Conservation (phyloP, 2,888 invertebrate genomes). For the Tachina grossa region DNA sequence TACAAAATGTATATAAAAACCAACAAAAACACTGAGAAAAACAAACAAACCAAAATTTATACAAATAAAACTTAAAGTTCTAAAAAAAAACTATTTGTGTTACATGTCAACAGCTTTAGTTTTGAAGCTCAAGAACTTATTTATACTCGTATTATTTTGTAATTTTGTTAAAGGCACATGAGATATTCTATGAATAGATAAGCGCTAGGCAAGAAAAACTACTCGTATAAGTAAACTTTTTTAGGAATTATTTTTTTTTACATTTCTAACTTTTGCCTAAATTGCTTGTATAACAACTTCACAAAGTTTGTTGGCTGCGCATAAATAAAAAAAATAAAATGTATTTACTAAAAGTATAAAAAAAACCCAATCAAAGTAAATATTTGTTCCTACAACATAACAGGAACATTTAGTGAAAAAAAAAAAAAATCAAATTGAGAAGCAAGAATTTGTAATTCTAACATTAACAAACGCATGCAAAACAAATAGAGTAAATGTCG, state of each 20-base stretch:
- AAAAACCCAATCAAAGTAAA: slow-evolving; percentile 33
- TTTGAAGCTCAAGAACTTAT: no score
- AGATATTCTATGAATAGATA: no score
- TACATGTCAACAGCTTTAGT: no score
- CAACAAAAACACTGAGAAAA: not conserved
- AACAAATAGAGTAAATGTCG: slow-evolving; percentile 13
- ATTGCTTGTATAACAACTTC: not conserved
- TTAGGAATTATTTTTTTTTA: not conserved
- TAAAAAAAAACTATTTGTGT: no score
- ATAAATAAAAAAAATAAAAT: not conserved
- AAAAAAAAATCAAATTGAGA: not conserved
- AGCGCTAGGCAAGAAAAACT: no score
- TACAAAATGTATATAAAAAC: not conserved
- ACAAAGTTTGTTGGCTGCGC: not conserved
- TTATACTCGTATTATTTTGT: no score
- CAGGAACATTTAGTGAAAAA: slow-evolving; percentile 1
- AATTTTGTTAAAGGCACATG: no score
- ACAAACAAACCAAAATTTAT: not conserved
- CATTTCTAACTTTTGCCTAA: not conserved
- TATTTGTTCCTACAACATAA: slow-evolving; percentile 38
- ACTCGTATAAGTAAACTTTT: no score
- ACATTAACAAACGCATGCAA: slow-evolving; percentile 32
- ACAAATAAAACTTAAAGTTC: not conserved
- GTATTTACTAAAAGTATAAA: slow-evolving; percentile 6
- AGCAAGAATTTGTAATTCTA: slow-evolving; percentile 42